Base-by-base conservation (phyloP, 2,888 invertebrate genomes). In the Saturnia pavonia region DNA sequence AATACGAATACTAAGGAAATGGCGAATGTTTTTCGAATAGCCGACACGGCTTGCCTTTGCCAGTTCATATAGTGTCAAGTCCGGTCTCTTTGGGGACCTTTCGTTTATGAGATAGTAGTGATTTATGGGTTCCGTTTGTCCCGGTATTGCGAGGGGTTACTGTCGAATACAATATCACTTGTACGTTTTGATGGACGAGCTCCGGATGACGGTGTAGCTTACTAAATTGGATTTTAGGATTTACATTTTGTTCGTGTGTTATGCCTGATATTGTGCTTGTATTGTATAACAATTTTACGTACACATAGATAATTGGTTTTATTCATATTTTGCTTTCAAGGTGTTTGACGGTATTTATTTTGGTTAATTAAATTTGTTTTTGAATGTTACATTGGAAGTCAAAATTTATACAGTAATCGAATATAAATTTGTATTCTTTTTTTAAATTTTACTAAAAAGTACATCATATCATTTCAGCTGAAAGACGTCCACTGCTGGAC, bases 11-110 rank as follows among this genome's bases (percentile, higher is more conserved):
- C 77, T 73, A 77, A 80, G 80, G 85, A 85, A 85, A 86, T 77
- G 75, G 81, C 77, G 82, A 84, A 87, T 85, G 83, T 85, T 88
- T 85, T 84, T 60, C 81, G 82, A 85, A 82, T 80, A 80, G 82
- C 82, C 77, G 83, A n/a, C n/a, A n/a, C n/a, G n/a, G n/a, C 87
- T 88, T 88, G 86, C 87, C 85, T 87, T 86, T 80, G 82, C 82
- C 79, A 86, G 83, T 88, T 85, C 84, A 86, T 87, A 83, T 85
- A 82, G 88, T 87, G 89, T 88, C 85, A 85, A 81, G 82, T 86
- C 83, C 85, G 85, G 79, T 74, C 75, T 74, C 74, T 74, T 75
- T 76, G 79, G 82, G 82, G 83, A 82, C 83, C 82, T 85, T 81
- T 79, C 78, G 57, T 85, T 90, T 89, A 89, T 86, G 86, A 87